Conservation (phyloP, 1,140 invertebrate genomes). For the Homarus americanus region DNA sequence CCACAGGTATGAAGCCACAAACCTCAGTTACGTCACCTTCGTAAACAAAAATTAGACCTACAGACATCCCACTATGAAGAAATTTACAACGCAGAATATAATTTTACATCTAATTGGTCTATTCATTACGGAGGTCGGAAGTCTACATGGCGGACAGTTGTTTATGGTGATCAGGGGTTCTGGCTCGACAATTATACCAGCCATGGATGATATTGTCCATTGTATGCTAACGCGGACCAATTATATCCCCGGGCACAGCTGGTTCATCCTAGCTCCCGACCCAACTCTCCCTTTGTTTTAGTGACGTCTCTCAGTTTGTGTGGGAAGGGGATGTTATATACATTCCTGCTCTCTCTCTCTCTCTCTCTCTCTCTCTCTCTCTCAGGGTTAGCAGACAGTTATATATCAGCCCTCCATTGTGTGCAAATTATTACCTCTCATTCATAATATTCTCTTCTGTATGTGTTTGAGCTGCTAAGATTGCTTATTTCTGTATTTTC, state of each 20-base stretch:
- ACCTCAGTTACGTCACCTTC: neutral
- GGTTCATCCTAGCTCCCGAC: neutral
- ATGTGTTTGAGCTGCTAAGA: no score
- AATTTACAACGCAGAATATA: conserved; percentile 43
- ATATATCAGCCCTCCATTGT: no score
- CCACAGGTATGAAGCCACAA: neutral
- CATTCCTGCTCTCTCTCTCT: neutral
- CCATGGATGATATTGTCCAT: conserved; percentile 36
- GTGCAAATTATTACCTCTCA: no score
- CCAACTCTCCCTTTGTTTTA: no score
- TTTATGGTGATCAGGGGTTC: neutral
- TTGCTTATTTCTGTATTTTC: no score
- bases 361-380: neutral
- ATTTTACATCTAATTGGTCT: conserved; percentile 48
- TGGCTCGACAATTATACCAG: conserved; percentile 7
- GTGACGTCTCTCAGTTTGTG: no score
- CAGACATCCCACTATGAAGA: neutral
- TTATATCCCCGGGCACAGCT: neutral
- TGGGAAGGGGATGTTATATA: no score
- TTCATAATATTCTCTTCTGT: no score
- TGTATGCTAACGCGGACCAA: conserved; percentile 38
- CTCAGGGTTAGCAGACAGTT: neutral
- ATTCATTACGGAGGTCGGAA: conserved; percentile 26
- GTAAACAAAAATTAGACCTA: conserved; percentile 31
- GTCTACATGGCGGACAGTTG: conserved; percentile 10